Conservation (phyloP, 2,797 vertebrate species). For the Mareca strepera region DNA sequence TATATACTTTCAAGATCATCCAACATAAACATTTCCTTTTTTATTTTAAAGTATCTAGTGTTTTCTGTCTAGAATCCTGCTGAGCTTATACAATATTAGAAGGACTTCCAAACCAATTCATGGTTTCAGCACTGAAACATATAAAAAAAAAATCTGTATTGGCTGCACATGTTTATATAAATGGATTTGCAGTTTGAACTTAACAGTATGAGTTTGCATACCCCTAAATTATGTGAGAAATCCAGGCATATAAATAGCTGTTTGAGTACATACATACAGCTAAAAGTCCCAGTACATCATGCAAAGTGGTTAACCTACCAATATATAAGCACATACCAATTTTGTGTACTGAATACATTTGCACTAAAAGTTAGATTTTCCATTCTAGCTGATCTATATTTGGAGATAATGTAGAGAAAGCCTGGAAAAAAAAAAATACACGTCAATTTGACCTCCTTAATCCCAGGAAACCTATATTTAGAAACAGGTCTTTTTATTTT, state of each 20-base stretch:
- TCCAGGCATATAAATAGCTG: slow-evolving; percentile 18
- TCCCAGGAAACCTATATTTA: neutral
- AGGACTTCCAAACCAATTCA: neutral
- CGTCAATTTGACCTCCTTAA: neutral
- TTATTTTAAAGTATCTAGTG: neutral
- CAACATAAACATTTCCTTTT: neutral
- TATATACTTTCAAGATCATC: neutral
- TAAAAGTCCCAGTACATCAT: neutral
- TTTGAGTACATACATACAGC: neutral
- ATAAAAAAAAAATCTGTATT: neutral
- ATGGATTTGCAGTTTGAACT: slow-evolving; percentile 36
- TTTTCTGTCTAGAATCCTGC: neutral
- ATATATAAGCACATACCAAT: slow-evolving; percentile 21
- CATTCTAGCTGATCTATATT: neutral
- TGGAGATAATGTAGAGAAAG: neutral
- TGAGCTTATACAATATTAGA: neutral
- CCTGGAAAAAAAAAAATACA: neutral
- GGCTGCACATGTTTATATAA: slow-evolving; percentile 15
- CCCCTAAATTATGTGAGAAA: slow-evolving; percentile 44
- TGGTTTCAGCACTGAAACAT: neutral
- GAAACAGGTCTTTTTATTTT: neutral
- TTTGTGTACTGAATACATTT: slow-evolving; percentile 26
- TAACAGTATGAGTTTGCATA: neutral
- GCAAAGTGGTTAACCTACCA: slow-evolving; percentile 26
- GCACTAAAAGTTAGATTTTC: slow-evolving; percentile 13